Conservation (phyloP, 2,113 vertebrate genomes). For the Argyrosomus japonicus region DNA sequence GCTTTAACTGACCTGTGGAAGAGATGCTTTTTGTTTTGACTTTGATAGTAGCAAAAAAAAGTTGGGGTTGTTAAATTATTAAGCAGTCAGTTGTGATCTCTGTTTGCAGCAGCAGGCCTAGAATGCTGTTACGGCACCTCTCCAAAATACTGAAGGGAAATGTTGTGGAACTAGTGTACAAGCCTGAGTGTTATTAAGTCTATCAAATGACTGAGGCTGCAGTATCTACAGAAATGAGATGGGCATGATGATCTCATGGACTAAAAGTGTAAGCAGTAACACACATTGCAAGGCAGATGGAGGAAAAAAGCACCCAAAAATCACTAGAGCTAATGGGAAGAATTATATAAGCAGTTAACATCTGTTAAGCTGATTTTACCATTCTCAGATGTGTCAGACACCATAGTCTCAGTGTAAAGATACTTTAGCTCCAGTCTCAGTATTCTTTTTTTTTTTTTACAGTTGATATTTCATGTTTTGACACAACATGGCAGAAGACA, state of each 20-base stretch:
- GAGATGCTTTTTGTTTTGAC: background rate
- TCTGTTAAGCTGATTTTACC: conserved; percentile 10
- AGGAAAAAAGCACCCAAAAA: conserved; percentile 34
- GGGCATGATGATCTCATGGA: conserved; percentile 25
- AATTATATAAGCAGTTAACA: conserved; percentile 53
- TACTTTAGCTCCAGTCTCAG: background rate
- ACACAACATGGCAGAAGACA: conserved; percentile 25
- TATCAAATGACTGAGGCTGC: conserved; percentile 32
- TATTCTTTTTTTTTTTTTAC: background rate
- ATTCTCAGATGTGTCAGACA: conserved; percentile 19
- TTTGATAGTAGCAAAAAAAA: conserved; percentile 17
- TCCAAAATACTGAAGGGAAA: conserved; percentile 47
- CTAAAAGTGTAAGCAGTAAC: conserved; percentile 42
- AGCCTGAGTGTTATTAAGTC: conserved; percentile 36
- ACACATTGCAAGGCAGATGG: conserved; percentile 3
- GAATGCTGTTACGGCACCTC: conserved; percentile 39
- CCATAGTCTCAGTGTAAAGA: conserved; percentile 14
- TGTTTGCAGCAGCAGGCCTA: conserved; percentile 1
- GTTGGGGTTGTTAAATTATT: conserved; percentile 33
- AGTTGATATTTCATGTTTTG: conserved; percentile 40
- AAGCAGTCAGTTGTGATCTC: conserved; percentile 26
- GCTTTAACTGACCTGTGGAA: background rate
- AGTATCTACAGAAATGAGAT: conserved; percentile 27
- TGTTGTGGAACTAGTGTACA: conserved; percentile 60
- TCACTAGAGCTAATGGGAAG: conserved; percentile 28